phyloP scores from a whole-genome alignment of 2,888 invertebrate species.

The Nomada ferruginata region DNA sequence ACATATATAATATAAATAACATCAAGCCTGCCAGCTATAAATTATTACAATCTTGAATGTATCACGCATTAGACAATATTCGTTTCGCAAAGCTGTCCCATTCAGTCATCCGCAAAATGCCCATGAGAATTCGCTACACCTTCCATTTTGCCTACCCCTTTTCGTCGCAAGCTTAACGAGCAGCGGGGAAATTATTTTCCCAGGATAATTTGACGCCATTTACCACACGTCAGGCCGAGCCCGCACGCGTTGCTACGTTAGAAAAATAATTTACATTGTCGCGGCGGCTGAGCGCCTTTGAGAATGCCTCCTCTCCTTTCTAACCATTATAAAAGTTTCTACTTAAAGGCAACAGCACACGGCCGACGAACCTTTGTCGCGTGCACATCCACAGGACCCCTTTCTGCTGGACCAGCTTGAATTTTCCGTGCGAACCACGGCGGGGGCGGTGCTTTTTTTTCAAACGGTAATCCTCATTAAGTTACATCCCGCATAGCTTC shows the following conservation, averaged over 20 bases:
- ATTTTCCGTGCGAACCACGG: not conserved
- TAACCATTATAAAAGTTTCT: conserved; percentile 23
- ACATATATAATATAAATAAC: too few relatives aligned
- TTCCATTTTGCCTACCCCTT: not conserved
- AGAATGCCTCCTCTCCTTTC: conserved; percentile 4
- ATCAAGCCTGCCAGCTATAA: too few relatives aligned
- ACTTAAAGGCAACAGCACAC: not conserved
- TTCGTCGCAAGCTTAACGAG: not conserved
- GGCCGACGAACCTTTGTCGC: conserved; percentile 22
- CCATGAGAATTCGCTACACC: not conserved
- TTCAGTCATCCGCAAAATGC: not conserved
- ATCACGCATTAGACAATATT: not conserved
- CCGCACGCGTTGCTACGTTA: not conserved
- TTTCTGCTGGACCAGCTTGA: conserved; percentile 10
- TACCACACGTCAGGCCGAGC: not conserved
- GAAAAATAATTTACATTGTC: conserved; percentile 39
- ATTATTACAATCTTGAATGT: too few relatives aligned
- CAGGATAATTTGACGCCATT: conserved; percentile 13
- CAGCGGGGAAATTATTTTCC: conserved; percentile 11
- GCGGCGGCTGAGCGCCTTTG: conserved; percentile 7
- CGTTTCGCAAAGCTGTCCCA: not conserved
- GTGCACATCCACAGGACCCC: conserved; percentile 2
- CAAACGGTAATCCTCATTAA: conserved; percentile 52
- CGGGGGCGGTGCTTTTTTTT: conserved; percentile 9
- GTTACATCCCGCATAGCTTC: conserved; percentile 32